These are phyloP conservation scores for Polymixis lichenea DNA, from an alignment of 2,888 invertebrate species.

Conservation along the genomic window DNA sequence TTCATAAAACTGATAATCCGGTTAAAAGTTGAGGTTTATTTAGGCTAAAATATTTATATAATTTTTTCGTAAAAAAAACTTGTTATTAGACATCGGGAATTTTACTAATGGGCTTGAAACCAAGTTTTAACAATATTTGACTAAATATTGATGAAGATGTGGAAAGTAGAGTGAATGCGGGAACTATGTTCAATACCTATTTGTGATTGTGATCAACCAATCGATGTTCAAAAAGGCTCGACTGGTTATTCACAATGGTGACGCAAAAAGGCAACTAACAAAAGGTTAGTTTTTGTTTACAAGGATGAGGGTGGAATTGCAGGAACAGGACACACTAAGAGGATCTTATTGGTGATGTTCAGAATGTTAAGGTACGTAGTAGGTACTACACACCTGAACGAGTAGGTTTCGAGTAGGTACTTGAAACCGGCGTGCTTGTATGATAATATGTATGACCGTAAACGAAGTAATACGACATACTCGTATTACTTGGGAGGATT, in stretches of 20 bases:
- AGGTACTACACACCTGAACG: no score
- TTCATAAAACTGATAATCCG: constrained; percentile 5
- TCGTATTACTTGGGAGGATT: no score
- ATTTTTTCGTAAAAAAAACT: constrained; percentile 3
- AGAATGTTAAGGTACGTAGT: background rate
- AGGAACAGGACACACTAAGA: no score
- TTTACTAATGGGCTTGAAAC: background rate
- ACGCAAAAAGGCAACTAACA: background rate
- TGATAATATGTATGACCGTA: background rate
- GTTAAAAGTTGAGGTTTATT: constrained; percentile 24
- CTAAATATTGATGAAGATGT: background rate
- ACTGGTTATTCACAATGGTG: background rate
- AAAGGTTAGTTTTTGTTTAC: background rate
- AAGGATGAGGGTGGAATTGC: background rate
- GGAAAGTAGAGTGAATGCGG: background rate
- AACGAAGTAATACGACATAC: background rate
- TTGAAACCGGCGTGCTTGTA: background rate
- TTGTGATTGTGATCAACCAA: background rate
- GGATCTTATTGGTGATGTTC: background rate
- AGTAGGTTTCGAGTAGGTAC: background rate
- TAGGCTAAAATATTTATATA: background rate
- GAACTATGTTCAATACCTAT: background rate
- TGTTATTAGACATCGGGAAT: background rate
- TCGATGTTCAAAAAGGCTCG: background rate
- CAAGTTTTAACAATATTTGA: background rate